A percentile compares a stretch with the other conserved stretches of the same genome.
phyloP scores from a whole-genome alignment of 2,113 vertebrate genomes.

The Sapayoa aenigma region DNA sequence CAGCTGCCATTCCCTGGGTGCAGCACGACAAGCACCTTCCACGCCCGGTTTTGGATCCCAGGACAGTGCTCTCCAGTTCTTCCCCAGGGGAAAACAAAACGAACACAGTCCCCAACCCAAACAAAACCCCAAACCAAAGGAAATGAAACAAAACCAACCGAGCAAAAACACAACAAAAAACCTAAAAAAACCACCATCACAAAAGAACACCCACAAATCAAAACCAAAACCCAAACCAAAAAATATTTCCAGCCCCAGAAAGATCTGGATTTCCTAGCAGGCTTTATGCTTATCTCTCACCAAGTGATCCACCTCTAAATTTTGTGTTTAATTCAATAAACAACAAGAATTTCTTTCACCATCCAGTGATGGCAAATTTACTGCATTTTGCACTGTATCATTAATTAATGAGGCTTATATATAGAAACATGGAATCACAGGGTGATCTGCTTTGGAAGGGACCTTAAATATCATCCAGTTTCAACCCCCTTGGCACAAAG shows the following conservation, averaged over 20 bases:
- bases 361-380: fast-evolving
- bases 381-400: background rate
- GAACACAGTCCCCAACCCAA: too few species aligned
- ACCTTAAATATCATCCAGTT: background rate
- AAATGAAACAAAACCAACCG: too few species aligned
- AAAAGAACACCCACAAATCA: background rate
- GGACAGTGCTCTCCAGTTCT: background rate
- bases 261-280: background rate
- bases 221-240: too few species aligned
- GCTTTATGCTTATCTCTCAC: background rate
- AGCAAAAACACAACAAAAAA: too few species aligned
- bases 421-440: background rate
- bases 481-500: background rate
- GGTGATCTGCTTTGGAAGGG: background rate
- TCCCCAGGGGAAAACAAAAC: background rate
- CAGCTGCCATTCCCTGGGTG: fast-evolving
- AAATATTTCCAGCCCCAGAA: background rate
- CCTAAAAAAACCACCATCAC: background rate
- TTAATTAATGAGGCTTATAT: background rate
- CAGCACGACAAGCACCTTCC: fast-evolving
- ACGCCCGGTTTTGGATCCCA: background rate
- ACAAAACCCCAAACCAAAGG: too few species aligned
- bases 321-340: background rate
- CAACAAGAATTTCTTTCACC: background rate
- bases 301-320: background rate